Percentiles rank a stretch among this genome's conserved stretches.
phyloP scores from a whole-genome alignment of 2,113 vertebrate species.

The Oophaga pumilio region DNA sequence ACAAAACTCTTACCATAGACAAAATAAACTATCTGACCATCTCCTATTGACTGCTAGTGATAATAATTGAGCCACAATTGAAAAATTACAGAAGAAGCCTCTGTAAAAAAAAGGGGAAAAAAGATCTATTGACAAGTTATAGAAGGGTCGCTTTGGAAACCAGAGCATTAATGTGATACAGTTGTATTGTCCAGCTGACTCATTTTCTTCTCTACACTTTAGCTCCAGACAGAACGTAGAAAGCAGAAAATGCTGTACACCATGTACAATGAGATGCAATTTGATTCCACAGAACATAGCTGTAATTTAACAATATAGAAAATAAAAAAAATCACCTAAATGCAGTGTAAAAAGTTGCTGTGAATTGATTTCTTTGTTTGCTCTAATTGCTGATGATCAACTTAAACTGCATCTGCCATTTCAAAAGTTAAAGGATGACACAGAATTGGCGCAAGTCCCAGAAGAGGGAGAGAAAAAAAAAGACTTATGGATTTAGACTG shows the following conservation, averaged over 20 bases:
- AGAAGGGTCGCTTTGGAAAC: background rate
- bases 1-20: background rate
- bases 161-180: background rate
- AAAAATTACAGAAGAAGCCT: background rate
- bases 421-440: slow-evolving; percentile 53
- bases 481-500: slow-evolving; percentile 44
- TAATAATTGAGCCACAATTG: background rate
- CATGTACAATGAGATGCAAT: background rate
- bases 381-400: slow-evolving; percentile 57
- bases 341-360: slow-evolving; percentile 5
- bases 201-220: background rate
- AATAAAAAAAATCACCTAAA: slow-evolving; percentile 23
- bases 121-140: too few relatives aligned
- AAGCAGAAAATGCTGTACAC: background rate
- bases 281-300: slow-evolving; percentile 12
- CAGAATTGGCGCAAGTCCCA: slow-evolving; percentile 47
- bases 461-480: slow-evolving; percentile 30
- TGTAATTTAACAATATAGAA: slow-evolving; percentile 39
- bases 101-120: too few relatives aligned
- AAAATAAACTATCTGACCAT: background rate
- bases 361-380: slow-evolving; percentile 53
- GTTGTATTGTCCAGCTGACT: background rate
- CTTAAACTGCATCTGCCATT: slow-evolving; percentile 55
- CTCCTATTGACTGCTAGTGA: background rate
- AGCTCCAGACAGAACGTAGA: background rate